A percentile compares a stretch with the other conserved stretches of the same genome.
These are phyloP conservation scores for Hestina assimilis DNA, from an alignment of 1,140 invertebrate species.

Conservation along the genomic window DNA sequence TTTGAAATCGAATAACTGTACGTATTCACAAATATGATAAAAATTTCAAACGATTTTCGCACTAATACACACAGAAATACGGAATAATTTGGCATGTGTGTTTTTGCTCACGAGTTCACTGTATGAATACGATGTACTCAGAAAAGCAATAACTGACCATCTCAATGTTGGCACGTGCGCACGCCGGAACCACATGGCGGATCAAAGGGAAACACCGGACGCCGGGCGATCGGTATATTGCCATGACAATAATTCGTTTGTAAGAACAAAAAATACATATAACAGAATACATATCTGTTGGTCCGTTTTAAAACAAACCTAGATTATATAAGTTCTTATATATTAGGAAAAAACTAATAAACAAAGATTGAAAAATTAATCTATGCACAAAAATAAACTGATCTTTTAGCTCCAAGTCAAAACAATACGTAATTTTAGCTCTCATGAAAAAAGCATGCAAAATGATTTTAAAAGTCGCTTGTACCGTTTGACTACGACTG, in stretches of 20 bases:
- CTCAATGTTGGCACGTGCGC: conserved; percentile 32
- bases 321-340: no score
- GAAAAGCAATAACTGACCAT: conserved; percentile 37
- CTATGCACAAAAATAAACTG: no score
- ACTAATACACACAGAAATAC: not conserved
- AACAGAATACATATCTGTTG: no score
- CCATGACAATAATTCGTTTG: conserved; percentile 24
- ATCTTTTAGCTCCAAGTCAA: no score
- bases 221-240: conserved; percentile 12
- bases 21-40: not conserved
- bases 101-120: not conserved
- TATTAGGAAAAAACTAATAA: no score
- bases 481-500: no score
- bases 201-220: conserved; percentile 36
- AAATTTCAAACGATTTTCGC: not conserved
- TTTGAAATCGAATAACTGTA: not conserved
- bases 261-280: conserved; percentile 12
- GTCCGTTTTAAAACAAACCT: no score
- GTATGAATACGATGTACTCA: conserved; percentile 17
- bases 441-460: not conserved
- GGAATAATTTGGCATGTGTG: not conserved
- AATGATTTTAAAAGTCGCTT: no score
- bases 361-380: no score
- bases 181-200: conserved; percentile 37
- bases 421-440: not conserved